Conservation (phyloP, 53 echinoderm and acorn worm species). For the Holothuria scabra region DNA sequence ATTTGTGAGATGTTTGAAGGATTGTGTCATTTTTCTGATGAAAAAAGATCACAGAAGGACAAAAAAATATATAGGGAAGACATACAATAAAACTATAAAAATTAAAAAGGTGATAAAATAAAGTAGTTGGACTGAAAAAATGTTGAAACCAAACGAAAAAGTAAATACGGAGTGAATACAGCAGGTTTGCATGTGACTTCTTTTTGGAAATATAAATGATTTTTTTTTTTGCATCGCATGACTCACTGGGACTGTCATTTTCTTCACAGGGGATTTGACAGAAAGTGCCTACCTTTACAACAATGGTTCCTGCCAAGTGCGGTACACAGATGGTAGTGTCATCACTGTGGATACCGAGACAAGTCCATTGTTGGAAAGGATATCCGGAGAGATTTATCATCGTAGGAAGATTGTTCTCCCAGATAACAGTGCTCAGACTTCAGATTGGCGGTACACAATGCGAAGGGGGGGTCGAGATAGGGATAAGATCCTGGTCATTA, state of each 20-base stretch:
- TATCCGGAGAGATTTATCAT: constrained; percentile 68
- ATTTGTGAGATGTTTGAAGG: no score
- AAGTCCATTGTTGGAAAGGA: constrained; percentile 80
- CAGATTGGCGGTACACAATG: constrained; percentile 91
- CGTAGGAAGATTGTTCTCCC: constrained; percentile 86
- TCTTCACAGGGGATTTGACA: constrained; percentile 22
- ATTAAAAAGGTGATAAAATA: no score
- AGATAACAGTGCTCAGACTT: constrained; percentile 76
- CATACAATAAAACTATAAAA: no score
- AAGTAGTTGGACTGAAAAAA: no score
- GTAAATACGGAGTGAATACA: no score
- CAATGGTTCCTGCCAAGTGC: constrained; percentile 55
- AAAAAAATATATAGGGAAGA: no score
- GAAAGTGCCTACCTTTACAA: constrained; percentile 34
- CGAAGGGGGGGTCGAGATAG: constrained; percentile 78
- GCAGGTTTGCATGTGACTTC: no score
- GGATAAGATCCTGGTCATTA: constrained; percentile 81
- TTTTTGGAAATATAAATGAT: no score
- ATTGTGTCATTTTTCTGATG: no score
- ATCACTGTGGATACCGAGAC: constrained; percentile 68
- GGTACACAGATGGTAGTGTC: constrained; percentile 76
- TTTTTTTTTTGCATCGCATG: no score
- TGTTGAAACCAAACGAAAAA: no score
- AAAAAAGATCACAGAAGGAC: no score
- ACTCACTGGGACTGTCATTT: neutral